A percentile compares a stretch with the other conserved stretches of the same genome.
phyloP scores from a whole-genome alignment of 2,888 invertebrate species.

The Chaetogeoica ovagalla region DNA sequence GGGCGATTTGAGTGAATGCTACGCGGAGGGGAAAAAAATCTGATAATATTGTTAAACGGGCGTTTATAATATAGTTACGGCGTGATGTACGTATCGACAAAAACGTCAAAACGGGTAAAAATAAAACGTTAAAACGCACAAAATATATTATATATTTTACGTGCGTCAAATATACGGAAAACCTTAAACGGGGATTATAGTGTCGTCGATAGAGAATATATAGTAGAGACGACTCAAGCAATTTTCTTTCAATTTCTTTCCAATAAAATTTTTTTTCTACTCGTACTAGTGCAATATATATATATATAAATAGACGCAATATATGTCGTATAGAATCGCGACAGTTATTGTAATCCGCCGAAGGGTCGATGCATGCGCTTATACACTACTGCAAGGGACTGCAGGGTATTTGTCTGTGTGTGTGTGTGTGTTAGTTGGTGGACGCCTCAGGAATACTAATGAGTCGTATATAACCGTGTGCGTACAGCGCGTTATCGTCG shows the following conservation, averaged over 20 bases:
- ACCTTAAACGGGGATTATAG: not conserved
- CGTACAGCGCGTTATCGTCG: too few species aligned
- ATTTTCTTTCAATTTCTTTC: constrained; percentile 37
- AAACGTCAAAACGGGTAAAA: too few species aligned
- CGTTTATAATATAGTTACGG: too few species aligned
- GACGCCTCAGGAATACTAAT: constrained; percentile 42
- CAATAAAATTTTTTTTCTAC: constrained; percentile 6
- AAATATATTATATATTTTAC: too few species aligned
- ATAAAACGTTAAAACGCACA: too few species aligned
- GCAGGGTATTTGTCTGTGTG: constrained; percentile 17
- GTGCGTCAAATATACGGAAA: not conserved
- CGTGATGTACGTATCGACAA: too few species aligned
- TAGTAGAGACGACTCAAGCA: too few species aligned
- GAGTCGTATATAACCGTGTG: constrained; percentile 6
- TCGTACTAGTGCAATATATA: not conserved
- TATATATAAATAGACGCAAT: not conserved
- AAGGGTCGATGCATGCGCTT: constrained; percentile 31
- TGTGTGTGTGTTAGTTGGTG: not conserved
- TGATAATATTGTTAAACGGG: too few species aligned
- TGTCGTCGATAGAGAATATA: too few species aligned
- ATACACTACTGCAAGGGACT: constrained; percentile 1
- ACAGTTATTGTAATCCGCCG: constrained; percentile 47
- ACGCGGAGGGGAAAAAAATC: too few species aligned
- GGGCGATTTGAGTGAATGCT: too few species aligned
- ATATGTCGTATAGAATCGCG: constrained; percentile 3